Percentiles rank a stretch among this genome's conserved stretches.
phyloP scores from a whole-genome alignment of 2,797 vertebrate genomes.

The Poecilia wingei region DNA sequence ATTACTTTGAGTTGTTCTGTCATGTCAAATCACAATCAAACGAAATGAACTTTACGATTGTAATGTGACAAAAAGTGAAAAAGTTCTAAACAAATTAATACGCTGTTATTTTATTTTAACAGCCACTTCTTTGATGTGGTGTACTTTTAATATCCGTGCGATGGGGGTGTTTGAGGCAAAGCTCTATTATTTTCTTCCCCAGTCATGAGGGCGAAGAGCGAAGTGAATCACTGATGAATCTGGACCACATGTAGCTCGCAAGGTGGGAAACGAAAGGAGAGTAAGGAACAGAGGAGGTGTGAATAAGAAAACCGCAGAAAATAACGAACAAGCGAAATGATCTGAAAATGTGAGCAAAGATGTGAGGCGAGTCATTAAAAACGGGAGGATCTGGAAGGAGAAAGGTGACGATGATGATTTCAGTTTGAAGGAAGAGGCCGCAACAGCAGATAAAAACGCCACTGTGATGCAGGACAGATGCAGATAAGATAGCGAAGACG shows the following conservation, averaged over 20 bases:
- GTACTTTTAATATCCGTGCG: constrained; percentile 4
- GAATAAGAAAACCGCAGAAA: constrained; percentile 27
- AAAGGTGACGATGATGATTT: constrained; percentile 8
- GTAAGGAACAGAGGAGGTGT: constrained; percentile 1
- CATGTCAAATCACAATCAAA: neutral
- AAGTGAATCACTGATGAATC: constrained; percentile 68
- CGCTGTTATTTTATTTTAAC: neutral
- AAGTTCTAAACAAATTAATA: neutral
- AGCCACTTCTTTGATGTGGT: neutral
- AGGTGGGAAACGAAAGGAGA: constrained; percentile 14
- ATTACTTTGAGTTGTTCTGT: neutral
- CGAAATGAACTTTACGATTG: neutral
- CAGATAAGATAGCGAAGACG: constrained; percentile 35
- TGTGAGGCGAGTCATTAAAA: constrained; percentile 4
- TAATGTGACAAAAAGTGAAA: constrained; percentile 1
- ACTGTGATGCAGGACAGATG: constrained; percentile 22
- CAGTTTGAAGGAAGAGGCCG: neutral
- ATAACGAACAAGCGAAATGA: constrained; percentile 17
- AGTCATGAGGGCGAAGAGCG: constrained; percentile 38
- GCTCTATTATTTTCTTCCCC: constrained; percentile 62
- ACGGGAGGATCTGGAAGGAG: neutral
- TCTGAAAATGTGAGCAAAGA: constrained; percentile 7
- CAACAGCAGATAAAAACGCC: constrained; percentile 2
- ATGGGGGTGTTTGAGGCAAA: constrained; percentile 24
- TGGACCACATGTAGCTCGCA: constrained; percentile 23